Conservation (phyloP, 2,888 invertebrate genomes). For the Alloplasta piceator region DNA sequence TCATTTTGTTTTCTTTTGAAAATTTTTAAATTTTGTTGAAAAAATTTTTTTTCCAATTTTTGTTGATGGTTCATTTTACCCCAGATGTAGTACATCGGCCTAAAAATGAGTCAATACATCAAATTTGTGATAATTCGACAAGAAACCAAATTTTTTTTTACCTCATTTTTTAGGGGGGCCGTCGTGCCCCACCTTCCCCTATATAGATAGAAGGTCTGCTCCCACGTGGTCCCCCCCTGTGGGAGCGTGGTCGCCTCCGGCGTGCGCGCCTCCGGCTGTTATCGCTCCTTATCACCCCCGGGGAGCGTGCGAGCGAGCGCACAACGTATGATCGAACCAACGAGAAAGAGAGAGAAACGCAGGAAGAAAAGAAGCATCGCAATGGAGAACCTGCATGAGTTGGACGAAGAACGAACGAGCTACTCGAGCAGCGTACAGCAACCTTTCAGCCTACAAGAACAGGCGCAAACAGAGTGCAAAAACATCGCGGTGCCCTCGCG, state of each 20-base stretch:
- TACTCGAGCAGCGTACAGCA: slow-evolving; percentile 60
- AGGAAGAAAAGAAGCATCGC: slow-evolving; percentile 2
- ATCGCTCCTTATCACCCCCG: slow-evolving; percentile 60
- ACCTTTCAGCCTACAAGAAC: slow-evolving; percentile 71
- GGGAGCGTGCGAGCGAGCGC: slow-evolving; percentile 57
- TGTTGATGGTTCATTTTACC: no score
- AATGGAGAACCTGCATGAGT: slow-evolving; percentile 12
- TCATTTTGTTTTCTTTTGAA: no score
- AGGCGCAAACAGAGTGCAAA: slow-evolving; percentile 14
- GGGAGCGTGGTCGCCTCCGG: slow-evolving; percentile 47
- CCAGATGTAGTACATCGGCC: no score
- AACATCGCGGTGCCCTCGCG: slow-evolving; percentile 71
- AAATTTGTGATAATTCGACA: no score
- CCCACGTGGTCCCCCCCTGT: slow-evolving; percentile 36
- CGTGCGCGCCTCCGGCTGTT: slow-evolving; percentile 46
- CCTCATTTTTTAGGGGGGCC: no score
- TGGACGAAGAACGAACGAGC: slow-evolving; percentile 40
- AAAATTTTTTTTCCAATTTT: no score
- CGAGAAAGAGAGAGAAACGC: slow-evolving; percentile 1
- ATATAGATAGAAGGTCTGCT: no score
- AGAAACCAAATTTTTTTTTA: no score
- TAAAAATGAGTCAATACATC: no score
- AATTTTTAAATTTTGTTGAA: no score
- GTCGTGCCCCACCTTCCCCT: no score
- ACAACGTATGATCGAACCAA: slow-evolving; percentile 4